Percentiles rank a stretch among this genome's conserved stretches.
Conservation (phyloP, 2,888 invertebrate species). For the Amblyjoppa proteus region DNA sequence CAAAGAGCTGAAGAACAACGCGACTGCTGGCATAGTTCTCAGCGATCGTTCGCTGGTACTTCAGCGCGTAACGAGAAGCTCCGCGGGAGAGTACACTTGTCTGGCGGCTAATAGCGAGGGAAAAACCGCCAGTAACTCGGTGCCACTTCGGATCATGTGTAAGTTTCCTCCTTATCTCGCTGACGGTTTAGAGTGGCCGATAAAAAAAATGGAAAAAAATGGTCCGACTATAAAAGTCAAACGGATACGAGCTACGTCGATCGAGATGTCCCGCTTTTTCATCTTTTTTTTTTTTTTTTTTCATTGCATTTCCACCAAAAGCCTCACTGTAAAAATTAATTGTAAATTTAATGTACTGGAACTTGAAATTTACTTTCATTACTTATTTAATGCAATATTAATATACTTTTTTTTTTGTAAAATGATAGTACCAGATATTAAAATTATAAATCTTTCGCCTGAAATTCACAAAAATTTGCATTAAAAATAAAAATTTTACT, state of each 20-base stretch:
- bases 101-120: constrained; percentile 94
- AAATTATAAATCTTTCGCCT: too few species aligned
- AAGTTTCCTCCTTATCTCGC: constrained; percentile 77
- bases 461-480: too few species aligned
- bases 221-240: not conserved
- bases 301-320: too few species aligned
- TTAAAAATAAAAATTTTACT: too few species aligned
- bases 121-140: constrained; percentile 87
- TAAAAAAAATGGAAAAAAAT: not conserved
- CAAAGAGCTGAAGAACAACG: constrained; percentile 93
- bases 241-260: not conserved
- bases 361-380: too few species aligned
- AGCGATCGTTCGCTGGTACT: constrained; percentile 95
- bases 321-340: too few species aligned
- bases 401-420: too few species aligned
- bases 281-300: not conserved
- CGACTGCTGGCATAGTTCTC: constrained; percentile 92
- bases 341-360: too few species aligned
- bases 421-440: too few species aligned
- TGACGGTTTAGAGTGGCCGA: not conserved
- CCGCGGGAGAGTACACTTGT: constrained; percentile 95
- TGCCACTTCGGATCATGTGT: constrained; percentile 86
- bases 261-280: not conserved
- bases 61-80: constrained; percentile 92
- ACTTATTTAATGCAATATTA: too few species aligned